A percentile compares a stretch with the other conserved stretches of the same genome.
Evolutionary conservation across 2,113 vertebrate genomes (phyloP).

Genomic region (Balaenoptera acutorostrata): DNA sequence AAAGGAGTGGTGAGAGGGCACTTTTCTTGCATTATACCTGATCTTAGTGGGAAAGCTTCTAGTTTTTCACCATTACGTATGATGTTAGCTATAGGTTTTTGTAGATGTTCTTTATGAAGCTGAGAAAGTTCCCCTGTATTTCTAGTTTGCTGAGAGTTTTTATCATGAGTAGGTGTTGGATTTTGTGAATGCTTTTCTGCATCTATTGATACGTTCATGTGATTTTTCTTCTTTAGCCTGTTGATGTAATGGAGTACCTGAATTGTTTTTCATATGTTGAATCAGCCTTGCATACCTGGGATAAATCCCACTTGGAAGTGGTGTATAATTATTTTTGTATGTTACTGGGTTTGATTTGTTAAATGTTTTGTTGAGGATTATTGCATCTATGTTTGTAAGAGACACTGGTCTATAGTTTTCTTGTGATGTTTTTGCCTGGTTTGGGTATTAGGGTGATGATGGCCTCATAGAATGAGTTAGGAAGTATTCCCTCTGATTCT

Average conservation of each 20-base stretch:
- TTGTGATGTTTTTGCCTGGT: neutral
- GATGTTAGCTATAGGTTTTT: neutral
- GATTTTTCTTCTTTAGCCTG: neutral
- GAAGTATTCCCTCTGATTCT: neutral
- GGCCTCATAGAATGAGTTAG: neutral
- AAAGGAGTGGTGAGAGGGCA: neutral
- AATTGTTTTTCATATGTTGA: neutral
- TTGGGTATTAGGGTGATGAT: neutral
- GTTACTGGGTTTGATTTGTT: neutral
- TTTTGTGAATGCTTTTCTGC: neutral
- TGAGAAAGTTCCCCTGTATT: neutral
- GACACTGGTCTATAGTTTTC: neutral
- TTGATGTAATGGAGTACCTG: neutral
- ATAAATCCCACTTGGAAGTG: neutral
- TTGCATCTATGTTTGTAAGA: neutral
- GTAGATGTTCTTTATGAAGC: neutral
- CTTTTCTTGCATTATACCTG: neutral
- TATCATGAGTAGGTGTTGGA: neutral
- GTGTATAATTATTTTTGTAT: neutral
- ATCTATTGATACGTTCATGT: neutral
- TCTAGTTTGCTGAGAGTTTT: neutral
- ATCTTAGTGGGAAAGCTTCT: neutral
- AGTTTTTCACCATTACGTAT: neutral
- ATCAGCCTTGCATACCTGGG: neutral
- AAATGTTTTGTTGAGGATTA: neutral